A percentile compares a stretch with the other conserved stretches of the same genome.
These are phyloP conservation scores for Cotesia chilonis DNA, from an alignment of 1,140 invertebrate genomes.

Conservation along the genomic window DNA sequence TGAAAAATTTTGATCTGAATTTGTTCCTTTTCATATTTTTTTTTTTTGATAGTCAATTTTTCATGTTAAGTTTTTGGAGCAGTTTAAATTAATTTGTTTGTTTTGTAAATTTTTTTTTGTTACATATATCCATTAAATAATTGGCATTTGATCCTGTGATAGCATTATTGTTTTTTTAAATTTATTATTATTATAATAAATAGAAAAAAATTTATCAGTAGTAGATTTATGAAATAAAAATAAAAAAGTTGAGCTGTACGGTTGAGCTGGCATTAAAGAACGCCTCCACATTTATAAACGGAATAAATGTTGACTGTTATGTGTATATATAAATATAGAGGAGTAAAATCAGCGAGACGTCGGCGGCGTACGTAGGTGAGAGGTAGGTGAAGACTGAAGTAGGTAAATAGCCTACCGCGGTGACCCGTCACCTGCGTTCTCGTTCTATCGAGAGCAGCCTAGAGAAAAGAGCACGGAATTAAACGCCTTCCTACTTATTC, in stretches of 20 bases:
- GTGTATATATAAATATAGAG: constrained; percentile 7
- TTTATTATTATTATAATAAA: no score
- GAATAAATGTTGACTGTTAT: background rate
- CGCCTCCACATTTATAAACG: constrained; percentile 29
- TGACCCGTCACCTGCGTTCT: constrained; percentile 67
- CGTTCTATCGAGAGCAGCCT: constrained; percentile 64
- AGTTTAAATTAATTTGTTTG: no score
- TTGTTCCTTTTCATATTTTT: no score
- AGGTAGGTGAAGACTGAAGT: constrained; percentile 54
- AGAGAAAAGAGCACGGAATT: constrained; percentile 33
- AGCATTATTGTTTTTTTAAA: no score
- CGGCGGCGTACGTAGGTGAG: constrained; percentile 42
- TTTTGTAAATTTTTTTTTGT: no score
- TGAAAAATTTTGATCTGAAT: no score
- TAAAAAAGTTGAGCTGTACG: background rate
- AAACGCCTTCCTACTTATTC: constrained; percentile 31
- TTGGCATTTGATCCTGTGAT: no score
- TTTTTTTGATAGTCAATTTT: no score
- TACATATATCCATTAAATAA: no score
- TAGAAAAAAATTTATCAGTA: no score
- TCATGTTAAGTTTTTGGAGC: no score
- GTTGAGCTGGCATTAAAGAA: constrained; percentile 25
- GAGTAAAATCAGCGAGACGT: constrained; percentile 25
- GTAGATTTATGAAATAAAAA: background rate
- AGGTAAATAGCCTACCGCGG: constrained; percentile 66